phyloP scores from a whole-genome alignment of 2,888 invertebrate genomes.

The Salpingus planirostris region DNA sequence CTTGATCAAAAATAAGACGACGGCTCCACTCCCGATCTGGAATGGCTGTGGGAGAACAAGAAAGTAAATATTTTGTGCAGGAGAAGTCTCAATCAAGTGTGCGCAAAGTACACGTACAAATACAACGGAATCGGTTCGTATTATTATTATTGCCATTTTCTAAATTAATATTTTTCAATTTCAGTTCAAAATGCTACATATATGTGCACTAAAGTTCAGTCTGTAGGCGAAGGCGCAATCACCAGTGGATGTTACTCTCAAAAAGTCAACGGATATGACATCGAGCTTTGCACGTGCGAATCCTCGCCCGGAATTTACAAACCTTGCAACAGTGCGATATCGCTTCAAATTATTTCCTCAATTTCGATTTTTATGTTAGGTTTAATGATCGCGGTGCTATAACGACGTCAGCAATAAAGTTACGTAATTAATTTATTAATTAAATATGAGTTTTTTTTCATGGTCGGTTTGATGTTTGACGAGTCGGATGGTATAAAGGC shows the following conservation, averaged over 20 bases:
- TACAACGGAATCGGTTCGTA: conserved; percentile 52
- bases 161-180: conserved; percentile 24
- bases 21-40: conserved; percentile 53
- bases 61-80: conserved; percentile 47
- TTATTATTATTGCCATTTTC: background rate
- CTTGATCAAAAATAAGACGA: no score
- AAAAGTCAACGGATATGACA: conserved; percentile 38
- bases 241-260: conserved; percentile 53
- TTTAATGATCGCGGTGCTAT: no score
- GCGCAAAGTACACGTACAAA: conserved; percentile 55
- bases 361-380: no score
- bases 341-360: no score
- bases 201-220: conserved; percentile 57
- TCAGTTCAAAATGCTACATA: conserved; percentile 60
- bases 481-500: no score
- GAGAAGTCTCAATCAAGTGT: conserved; percentile 51
- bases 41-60: conserved; percentile 52
- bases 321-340: conserved; percentile 47
- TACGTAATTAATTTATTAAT: no score
- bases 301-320: conserved; percentile 33
- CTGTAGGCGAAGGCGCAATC: conserved; percentile 41
- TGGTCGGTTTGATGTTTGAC: no score
- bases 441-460: no score
- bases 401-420: no score
- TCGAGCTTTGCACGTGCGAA: conserved; percentile 47